Base-by-base conservation (phyloP, 30 jellyfish, hydroid and myxozoan genomes). In the Aurelia aurita region DNA sequence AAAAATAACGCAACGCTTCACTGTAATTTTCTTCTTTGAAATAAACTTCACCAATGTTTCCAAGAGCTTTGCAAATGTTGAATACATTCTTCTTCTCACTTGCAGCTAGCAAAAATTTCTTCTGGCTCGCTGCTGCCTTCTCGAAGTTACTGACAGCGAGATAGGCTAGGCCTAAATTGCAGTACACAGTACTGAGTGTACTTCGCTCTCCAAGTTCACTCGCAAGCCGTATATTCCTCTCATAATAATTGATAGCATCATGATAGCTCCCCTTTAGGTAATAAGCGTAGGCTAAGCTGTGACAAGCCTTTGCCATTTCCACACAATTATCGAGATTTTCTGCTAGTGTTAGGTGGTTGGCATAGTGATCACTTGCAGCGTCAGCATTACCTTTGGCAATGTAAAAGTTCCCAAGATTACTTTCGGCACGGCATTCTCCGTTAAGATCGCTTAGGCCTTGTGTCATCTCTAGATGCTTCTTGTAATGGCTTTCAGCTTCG, bases 381-480 rank as follows among this genome's bases (percentile, higher is more conserved):
- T 69, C 71, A 1, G 79, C 66, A 46, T 81, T 74, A 5, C 89
- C 96, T 55, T 71, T 64, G 2, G 89, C 87, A 27, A 94, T 76
- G 83, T 59, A 92, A 74, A 92, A 92, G 58, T 87, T 92, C 19
- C 98, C 98, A 16, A 94, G 83, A 66, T 94, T 94, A 66, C 99
- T 83, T 44, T 94, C 97, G 6, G 99, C 99, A 14, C 68, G 85
- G 75, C 99, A 87, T 76, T 94, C 99, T 1, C 97, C 92, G 32
- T 79, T 23, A 21, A 94, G 67, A 58, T 88, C 95, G 0, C 80
- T 55, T 46, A 88, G 53, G 25, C 47, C 57, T 61, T 68, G 79
- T 21, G 97, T 89, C 89, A 94, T 80, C 39, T 74, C 89, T 64
- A 76, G 68, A 57, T 94, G 97, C 49, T 62, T 62, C 53, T 94